phyloP scores from a whole-genome alignment of 1,140 invertebrate species.

The Zaprionus africanus region DNA sequence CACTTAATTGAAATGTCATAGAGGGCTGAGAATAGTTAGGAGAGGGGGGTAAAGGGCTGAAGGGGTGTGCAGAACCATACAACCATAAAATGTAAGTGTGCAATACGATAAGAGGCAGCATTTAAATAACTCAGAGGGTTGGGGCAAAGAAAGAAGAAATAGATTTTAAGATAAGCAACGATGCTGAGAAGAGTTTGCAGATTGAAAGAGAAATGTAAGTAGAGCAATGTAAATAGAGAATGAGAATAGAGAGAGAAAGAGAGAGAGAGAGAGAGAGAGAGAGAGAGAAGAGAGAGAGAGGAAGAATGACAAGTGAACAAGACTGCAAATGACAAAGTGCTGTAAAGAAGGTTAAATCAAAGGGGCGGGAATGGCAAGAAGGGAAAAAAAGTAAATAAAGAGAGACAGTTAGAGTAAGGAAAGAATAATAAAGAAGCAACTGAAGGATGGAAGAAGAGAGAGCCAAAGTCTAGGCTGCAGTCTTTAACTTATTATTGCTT shows the following conservation, averaged over 20 bases:
- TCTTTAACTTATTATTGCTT: no score
- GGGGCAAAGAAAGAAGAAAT: background rate
- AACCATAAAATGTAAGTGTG: background rate
- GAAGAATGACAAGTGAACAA: no score
- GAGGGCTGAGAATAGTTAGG: background rate
- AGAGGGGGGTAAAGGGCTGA: background rate
- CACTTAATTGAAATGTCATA: slow-evolving; percentile 57
- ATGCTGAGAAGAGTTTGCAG: background rate
- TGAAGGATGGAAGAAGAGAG: no score
- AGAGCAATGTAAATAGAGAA: no score
- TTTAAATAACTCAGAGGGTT: background rate
- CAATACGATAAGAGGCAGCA: background rate
- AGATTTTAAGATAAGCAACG: background rate
- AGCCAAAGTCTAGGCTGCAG: no score
- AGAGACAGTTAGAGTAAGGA: no score
- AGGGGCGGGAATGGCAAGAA: no score
- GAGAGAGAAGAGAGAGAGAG: background rate
- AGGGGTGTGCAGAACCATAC: background rate
- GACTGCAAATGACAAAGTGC: no score
- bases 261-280: background rate
- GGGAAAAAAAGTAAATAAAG: no score
- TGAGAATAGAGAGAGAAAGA: no score
- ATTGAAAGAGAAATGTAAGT: background rate
- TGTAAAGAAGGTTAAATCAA: no score
- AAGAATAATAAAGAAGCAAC: no score